Evolutionary conservation across 2,113 vertebrate species (phyloP), one percentile per base, ranked within the genome.

Genomic region (Mustela lutreola): DNA sequence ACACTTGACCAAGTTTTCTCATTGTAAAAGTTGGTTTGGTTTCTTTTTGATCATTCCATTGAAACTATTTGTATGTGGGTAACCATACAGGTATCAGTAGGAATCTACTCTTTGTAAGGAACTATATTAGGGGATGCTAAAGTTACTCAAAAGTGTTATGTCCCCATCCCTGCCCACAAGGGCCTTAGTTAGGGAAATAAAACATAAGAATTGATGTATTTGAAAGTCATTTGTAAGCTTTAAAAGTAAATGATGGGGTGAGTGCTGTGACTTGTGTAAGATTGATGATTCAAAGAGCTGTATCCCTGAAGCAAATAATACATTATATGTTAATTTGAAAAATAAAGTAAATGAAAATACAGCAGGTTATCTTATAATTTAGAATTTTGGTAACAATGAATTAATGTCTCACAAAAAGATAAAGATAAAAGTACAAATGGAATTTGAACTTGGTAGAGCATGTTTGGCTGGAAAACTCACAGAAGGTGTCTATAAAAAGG

Each of bases 371-470:
- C 33, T 11, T 78, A 18, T 62, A 39, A 62, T 21, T 60, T 89
- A 53, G 96, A 71, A 65, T 50, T 67, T 95, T 94, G 86, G n/a
- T 90, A 67, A 94, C 8, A 71, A 10, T 89, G 65, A 84, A 39
- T 65, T 65, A 36, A 7, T 84, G 21, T 80, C 24, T 53, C 48
- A 67, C 12, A 16, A 50, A 48, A 60, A 65, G 67, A 50, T 42
- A 50, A 92, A 95, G 42, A 48, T 71, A n/a, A 76, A 92, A 83
- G 5, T 70, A 15, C 45, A 86, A 82, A 24, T 56, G 12, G 33
- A 94, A 62, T 84, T 94, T 3, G 42, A 65, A 79, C 42, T 82
- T 56, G 12, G 58, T 33, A 76, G 42, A 48, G 0, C 8, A 84
- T 84, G 39, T 71, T 88, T 85, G 26, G 4, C 45, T 71, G 11